Base-by-base conservation (phyloP, 2,888 invertebrate genomes). In the Encarsia formosa region DNA sequence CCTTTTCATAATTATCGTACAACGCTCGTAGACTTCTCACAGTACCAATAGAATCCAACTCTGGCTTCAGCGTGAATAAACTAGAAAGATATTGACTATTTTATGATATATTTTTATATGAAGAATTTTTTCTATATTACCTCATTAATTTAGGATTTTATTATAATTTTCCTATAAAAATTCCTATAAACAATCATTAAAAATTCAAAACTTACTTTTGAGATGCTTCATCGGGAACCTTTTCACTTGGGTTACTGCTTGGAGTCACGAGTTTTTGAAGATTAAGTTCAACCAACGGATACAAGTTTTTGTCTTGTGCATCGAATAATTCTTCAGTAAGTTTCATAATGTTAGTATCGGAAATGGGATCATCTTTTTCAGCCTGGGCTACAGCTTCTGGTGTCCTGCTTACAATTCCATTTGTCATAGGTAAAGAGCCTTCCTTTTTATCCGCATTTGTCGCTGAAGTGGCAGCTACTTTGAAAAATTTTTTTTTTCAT, bases 301-400 rank as follows among this genome's bases (percentile, higher is more conserved):
- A 54, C 16, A 61, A 46, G 20, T 70, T 54, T 9, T 45, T 52
- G 32, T 69, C 65, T 29, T 63, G 61, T 24, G 65, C 66, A 3
- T 48, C 51, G 19, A 70, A 71, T 8, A 72, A 37, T 4, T 62
- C 61, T 52, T 72, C 72, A 1, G 69, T 66, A 26, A 72, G 53
- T 39, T 60, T 64, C 49, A 49, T 59, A 2, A 72, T 42, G 52
- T 70, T 67, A 1, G 65, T 58, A n/a, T 70, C 65, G 1, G 63
- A 59, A 39, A 69, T 62, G 2, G 52, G 49, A 20, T 41, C 8
- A n/a, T 34, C 13, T n/a, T 5, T 24, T 39, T 20, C 43, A 1
- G 42, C 24, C 19, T 35, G 39, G 1, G 38, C 40, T n/a, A n/a
- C n/a, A n/a, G n/a, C n/a, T 3, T 47, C 48, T 3, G 42, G 31